These are phyloP conservation scores for Silurus glanis DNA, from an alignment of 2,113 vertebrate species.

Conservation along the genomic window DNA sequence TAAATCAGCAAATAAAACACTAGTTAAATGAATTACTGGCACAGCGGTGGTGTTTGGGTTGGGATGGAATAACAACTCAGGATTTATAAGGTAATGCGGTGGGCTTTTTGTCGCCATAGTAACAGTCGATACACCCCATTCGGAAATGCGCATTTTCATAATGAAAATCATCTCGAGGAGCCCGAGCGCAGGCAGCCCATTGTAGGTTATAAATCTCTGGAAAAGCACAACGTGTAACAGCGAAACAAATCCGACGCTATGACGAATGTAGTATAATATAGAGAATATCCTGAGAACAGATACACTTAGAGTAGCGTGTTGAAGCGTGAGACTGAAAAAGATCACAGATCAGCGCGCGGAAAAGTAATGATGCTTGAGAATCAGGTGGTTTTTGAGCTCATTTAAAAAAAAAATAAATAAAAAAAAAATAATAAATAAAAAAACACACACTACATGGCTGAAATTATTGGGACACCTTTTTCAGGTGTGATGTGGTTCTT, in stretches of 20 bases:
- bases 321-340: not conserved
- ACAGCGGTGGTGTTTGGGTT: not conserved
- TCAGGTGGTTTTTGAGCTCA: not conserved
- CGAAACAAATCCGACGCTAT: constrained; percentile 8
- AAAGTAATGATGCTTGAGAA: constrained; percentile 3
- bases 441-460: too few relatives aligned
- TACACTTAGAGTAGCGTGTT: not conserved
- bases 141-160: constrained; percentile 38
- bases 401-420: too few relatives aligned
- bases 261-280: not conserved
- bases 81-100: constrained; percentile 22
- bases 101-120: constrained; percentile 45
- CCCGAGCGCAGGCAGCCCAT: not conserved
- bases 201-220: constrained; percentile 23
- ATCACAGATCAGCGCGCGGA: not conserved
- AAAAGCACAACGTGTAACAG: constrained; percentile 15
- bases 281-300: not conserved
- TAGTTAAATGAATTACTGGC: constrained; percentile 32
- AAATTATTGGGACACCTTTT: too few relatives aligned
- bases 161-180: constrained; percentile 25
- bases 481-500: too few relatives aligned
- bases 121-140: constrained; percentile 39
- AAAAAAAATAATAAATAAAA: too few relatives aligned
- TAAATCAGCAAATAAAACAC: not conserved
- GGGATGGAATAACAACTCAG: constrained; percentile 18